Base-by-base conservation (phyloP, 1,140 invertebrate species). In the Solenopsis invicta region DNA sequence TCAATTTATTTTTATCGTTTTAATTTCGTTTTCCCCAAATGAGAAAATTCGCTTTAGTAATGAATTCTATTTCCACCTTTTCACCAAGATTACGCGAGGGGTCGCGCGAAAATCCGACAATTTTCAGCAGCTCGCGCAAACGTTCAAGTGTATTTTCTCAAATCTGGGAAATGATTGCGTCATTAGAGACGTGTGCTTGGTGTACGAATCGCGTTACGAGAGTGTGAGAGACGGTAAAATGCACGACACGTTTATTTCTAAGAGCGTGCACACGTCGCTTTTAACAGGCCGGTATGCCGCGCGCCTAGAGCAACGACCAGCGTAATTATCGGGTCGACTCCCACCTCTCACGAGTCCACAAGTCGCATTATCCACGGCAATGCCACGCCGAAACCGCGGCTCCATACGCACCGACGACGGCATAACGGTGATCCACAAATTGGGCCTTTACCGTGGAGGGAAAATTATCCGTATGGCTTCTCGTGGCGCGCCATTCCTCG, bases 261-360 rank as follows among this genome's bases (percentile, higher is more conserved):
- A 80, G 61, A 67, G 54, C 24, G 13, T 84, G 59, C 71, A 62
- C 21, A 67, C 74, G 61, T 75, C 45, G 61, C 50, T 88, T 82
- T 90, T 82, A 93, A 93, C 86, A 90, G 86, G 64, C 72, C 54
- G 80, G 84, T 86, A 87, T 91, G 87, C 91, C 85, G 78, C 67
- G 77, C 62, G 87, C 84, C 86, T 87, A 90, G 88, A 91, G 91
- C 90, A 91, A 92, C 87, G 91, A 89, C 88, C 87, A 88, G 62
- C 59, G 86, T 92, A 92, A 92, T 93, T 92, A 93, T 92, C 89
- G 86, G 91, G 72, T 89, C 87, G 82, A 90, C 87, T 77, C 75
- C 69, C 80, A 80, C 67, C 50, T 85, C 24, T 74, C 75, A 29
- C 56, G 56, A 54, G 78, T 67, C 67, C 50, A 66, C 59, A 29